A percentile compares a stretch with the other conserved stretches of the same genome.
phyloP scores from a whole-genome alignment of 2,113 vertebrate species.

The rat (Rattus norvegicus) region GRCr8 NC_086020.1:238883001-238883500 shows the following conservation, averaged over 20 bases:
- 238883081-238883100: constrained; percentile 46
- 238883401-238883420: not conserved
- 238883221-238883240: constrained; percentile 32
- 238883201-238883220: constrained; percentile 64
- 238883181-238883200: constrained; percentile 55
- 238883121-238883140: constrained; percentile 30
- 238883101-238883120: not conserved
- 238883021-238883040: not conserved
- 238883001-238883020: not conserved
- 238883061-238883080: constrained; percentile 57
- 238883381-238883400: not conserved
- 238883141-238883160: constrained; percentile 56
- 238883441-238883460: not conserved
- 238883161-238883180: constrained; percentile 58
- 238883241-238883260: constrained; percentile 72
- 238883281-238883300: constrained; percentile 70
- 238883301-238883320: constrained; percentile 29
- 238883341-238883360: not conserved
- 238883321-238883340: constrained; percentile 22
- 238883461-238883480: not conserved
- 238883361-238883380: not conserved
- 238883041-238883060: constrained; percentile 36
- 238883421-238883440: not conserved
- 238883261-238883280: constrained; percentile 64
- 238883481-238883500: not conserved